Percentiles rank a stretch among this genome's conserved stretches.
Evolutionary conservation across 2,113 vertebrate genomes (phyloP).

Genomic region (Empidonax traillii): DNA sequence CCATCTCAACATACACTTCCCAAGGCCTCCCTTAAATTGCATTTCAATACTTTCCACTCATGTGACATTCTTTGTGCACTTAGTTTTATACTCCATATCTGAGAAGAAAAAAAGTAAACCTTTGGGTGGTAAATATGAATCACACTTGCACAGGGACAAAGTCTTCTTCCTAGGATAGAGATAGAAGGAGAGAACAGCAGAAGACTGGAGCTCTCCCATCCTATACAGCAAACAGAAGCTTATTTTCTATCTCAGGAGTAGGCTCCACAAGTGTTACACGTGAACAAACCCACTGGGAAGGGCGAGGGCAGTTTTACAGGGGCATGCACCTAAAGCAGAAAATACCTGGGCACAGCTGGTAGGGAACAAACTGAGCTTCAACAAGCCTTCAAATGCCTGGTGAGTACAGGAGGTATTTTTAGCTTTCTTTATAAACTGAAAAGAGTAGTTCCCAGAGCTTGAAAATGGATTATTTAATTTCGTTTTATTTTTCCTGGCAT

Average conservation of each 20-base stretch:
- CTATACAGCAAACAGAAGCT: not conserved
- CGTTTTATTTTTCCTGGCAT: slow-evolving; percentile 40
- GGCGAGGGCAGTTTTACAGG: not conserved
- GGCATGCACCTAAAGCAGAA: not conserved
- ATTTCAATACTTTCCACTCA: not conserved
- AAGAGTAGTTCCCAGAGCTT: slow-evolving; percentile 15
- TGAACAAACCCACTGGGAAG: not conserved
- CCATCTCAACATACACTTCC: not conserved
- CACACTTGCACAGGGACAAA: not conserved
- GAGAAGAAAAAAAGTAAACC: not conserved
- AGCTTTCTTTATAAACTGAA: slow-evolving; percentile 18
- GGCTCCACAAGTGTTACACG: not conserved
- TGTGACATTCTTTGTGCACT: not conserved
- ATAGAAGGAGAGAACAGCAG: not conserved
- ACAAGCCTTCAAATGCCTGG: not conserved
- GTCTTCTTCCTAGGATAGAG: not conserved
- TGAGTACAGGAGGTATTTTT: slow-evolving; percentile 29
- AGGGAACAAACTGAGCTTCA: not conserved
- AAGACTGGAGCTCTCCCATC: not conserved
- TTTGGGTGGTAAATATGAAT: not conserved
- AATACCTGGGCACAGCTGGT: not conserved
- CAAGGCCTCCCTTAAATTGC: not conserved
- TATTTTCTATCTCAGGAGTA: not conserved
- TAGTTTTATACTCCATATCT: not conserved
- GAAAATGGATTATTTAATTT: slow-evolving; percentile 51